A percentile compares a stretch with the other conserved stretches of the same genome.
phyloP scores from a whole-genome alignment of 2,888 invertebrate species.

The Syrista parreyssii region DNA sequence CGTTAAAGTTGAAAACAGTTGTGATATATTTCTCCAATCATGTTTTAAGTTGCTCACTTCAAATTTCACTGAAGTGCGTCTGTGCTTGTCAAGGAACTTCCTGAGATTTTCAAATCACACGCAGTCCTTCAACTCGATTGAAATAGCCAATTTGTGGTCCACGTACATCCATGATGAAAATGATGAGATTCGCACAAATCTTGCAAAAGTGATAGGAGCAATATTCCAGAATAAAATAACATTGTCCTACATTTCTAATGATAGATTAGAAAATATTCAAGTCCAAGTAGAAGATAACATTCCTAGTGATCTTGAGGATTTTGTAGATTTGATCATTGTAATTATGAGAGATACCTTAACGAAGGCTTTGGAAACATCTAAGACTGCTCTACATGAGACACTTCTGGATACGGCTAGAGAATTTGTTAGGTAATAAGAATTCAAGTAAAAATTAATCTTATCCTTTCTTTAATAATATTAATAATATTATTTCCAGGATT shows the following conservation, averaged over 20 bases:
- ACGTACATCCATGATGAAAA: conserved; percentile 58
- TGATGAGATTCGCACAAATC: conserved; percentile 55
- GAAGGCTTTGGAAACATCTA: conserved; percentile 66
- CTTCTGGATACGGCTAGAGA: conserved; percentile 70
- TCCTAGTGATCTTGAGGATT: conserved; percentile 53
- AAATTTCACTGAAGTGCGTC: conserved; percentile 50
- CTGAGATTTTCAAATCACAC: conserved; percentile 66
- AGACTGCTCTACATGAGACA: conserved; percentile 69
- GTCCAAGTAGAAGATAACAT: conserved; percentile 30
- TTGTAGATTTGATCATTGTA: conserved; percentile 67
- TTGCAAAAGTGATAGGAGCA: conserved; percentile 54
- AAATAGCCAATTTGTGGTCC: conserved; percentile 62
- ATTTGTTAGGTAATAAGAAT: conserved; percentile 61
- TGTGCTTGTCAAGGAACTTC: conserved; percentile 59
- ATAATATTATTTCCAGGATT: conserved; percentile 35
- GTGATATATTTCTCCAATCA: conserved; percentile 47
- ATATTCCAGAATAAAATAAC: conserved; percentile 56
- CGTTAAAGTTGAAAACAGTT: background rate
- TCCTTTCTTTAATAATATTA: background rate
- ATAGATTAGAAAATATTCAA: conserved; percentile 45
- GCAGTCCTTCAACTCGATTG: conserved; percentile 59
- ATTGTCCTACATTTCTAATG: conserved; percentile 58
- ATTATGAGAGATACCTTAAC: conserved; percentile 45
- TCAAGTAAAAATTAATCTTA: background rate
- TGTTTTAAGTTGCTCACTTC: conserved; percentile 50